Evolutionary conservation across 2,888 invertebrate species (phyloP).

Genomic region (Drosophila mercatorum): DNA sequence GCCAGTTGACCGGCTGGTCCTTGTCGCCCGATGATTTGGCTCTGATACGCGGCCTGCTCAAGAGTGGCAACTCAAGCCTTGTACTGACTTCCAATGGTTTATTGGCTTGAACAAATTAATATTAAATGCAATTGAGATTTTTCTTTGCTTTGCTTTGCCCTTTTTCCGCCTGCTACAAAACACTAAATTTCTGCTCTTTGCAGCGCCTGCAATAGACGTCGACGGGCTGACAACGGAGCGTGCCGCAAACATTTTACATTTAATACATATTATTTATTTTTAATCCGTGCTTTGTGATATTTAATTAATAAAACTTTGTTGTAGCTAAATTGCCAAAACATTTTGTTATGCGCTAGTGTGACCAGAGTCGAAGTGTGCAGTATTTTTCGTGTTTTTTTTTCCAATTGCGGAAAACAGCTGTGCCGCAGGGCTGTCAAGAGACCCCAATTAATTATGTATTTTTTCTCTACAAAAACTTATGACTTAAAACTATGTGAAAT

Average conservation of each 20-base stretch:
- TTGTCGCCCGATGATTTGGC: slow-evolving; percentile 89
- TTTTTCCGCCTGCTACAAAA: background rate
- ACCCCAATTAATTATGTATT: background rate
- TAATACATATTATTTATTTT: slow-evolving; percentile 6
- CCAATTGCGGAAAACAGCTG: slow-evolving; percentile 44
- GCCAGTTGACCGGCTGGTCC: slow-evolving; percentile 89
- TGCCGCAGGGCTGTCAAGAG: slow-evolving; percentile 47
- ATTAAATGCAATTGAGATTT: slow-evolving; percentile 27
- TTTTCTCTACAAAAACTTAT: slow-evolving; percentile 28
- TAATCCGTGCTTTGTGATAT: slow-evolving; percentile 64
- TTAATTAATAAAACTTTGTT: slow-evolving; percentile 53
- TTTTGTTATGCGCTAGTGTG: slow-evolving; percentile 23
- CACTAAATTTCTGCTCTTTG: slow-evolving; percentile 41
- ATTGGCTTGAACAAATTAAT: slow-evolving; percentile 75
- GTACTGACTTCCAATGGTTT: slow-evolving; percentile 87
- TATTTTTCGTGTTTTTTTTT: slow-evolving; percentile 11
- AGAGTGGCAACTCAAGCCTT: slow-evolving; percentile 88
- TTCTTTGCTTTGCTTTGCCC: slow-evolving; percentile 12
- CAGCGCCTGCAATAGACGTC: slow-evolving; percentile 66
- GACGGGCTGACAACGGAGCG: background rate
- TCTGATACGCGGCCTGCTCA: slow-evolving; percentile 87
- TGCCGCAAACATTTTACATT: slow-evolving; percentile 38
- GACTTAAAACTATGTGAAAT: slow-evolving; percentile 36
- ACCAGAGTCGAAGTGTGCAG: slow-evolving; percentile 15
- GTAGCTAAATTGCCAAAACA: slow-evolving; percentile 18